Evolutionary conservation across 2,797 vertebrate genomes (phyloP).

Genomic region (Ispidina lecontei): DNA sequence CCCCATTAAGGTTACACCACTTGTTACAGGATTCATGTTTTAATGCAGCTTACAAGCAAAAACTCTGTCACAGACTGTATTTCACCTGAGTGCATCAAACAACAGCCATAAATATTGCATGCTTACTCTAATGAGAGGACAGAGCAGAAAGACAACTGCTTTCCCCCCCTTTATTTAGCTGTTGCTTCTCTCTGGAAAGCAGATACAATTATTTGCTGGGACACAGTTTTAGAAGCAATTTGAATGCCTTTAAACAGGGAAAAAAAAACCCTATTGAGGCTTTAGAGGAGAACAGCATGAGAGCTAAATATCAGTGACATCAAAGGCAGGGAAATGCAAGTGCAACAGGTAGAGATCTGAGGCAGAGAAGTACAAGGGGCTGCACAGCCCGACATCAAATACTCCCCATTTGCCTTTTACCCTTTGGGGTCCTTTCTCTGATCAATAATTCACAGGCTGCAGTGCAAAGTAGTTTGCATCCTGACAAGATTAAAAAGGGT

Average conservation of each 20-base stretch:
- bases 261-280: background rate
- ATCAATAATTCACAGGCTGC: conserved; percentile 85
- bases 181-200: background rate
- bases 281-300: conserved; percentile 17
- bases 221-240: background rate
- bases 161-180: background rate
- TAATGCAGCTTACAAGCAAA: conserved; percentile 10
- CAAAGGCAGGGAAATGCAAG: conserved; percentile 62
- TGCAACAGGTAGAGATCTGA: conserved; percentile 75
- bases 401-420: conserved; percentile 68
- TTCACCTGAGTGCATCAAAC: background rate
- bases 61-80: background rate
- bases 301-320: conserved; percentile 40
- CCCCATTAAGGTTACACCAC: background rate
- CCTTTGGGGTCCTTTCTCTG: conserved; percentile 79
- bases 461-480: conserved; percentile 84
- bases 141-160: background rate
- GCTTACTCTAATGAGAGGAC: background rate
- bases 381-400: conserved; percentile 76
- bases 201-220: background rate
- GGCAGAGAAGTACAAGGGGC: conserved; percentile 60
- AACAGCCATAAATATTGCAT: background rate
- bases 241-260: conserved; percentile 12
- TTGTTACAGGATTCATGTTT: background rate
- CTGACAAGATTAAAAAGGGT: conserved; percentile 85